A percentile compares a stretch with the other conserved stretches of the same genome.
phyloP scores from a whole-genome alignment of 2,113 vertebrate species.

The Vireo altiloquus region DNA sequence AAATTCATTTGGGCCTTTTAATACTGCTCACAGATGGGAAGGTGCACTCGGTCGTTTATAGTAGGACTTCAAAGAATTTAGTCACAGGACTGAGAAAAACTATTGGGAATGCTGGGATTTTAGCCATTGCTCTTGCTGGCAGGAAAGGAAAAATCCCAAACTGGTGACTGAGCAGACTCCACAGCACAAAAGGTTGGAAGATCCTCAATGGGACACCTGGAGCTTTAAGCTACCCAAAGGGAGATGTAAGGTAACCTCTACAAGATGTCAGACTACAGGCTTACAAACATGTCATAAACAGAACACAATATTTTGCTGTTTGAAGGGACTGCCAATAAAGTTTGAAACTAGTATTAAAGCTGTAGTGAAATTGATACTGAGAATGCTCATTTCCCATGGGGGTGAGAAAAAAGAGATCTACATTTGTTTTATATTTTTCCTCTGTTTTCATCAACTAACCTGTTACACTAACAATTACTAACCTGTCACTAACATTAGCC shows the following conservation, averaged over 20 bases:
- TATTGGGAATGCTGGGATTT: background rate
- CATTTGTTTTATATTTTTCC: background rate
- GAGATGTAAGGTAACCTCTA: background rate
- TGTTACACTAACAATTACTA: background rate
- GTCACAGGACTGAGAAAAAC: background rate
- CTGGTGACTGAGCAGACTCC: background rate
- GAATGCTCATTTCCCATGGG: background rate
- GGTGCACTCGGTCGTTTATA: background rate
- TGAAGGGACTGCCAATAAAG: background rate
- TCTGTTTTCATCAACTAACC: background rate
- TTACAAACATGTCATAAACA: background rate
- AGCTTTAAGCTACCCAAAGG: background rate
- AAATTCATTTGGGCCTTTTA: background rate
- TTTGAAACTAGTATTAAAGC: background rate
- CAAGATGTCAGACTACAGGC: background rate
- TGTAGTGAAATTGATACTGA: background rate
- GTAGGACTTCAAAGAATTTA: background rate
- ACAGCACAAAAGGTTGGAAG: background rate
- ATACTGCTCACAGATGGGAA: background rate
- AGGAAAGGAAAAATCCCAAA: background rate
- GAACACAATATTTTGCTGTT: background rate
- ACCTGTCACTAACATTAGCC: background rate
- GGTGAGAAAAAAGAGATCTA: background rate
- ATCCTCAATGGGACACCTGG: background rate
- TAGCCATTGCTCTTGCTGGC: background rate